Conservation (phyloP, 2,888 invertebrate species). For the Xestobium rufovillosum region DNA sequence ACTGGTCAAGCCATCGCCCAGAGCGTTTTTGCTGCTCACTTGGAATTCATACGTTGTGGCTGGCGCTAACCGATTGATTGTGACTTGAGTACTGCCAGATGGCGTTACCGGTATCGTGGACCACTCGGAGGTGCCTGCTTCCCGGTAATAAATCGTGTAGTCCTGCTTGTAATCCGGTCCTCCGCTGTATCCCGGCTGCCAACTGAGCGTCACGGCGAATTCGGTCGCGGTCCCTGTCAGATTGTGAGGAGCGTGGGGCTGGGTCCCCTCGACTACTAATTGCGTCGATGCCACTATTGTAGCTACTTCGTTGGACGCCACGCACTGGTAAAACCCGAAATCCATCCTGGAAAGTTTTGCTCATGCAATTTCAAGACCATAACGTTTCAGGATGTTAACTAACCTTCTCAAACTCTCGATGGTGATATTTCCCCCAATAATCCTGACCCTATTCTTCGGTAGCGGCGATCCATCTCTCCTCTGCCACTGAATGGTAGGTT, state of each 20-base stretch:
- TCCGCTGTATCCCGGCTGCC: slow-evolving; percentile 94
- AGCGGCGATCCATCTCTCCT: slow-evolving; percentile 75
- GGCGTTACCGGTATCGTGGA: slow-evolving; percentile 89
- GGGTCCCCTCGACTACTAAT: slow-evolving; percentile 86
- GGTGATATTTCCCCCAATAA: slow-evolving; percentile 83
- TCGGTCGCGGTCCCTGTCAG: slow-evolving; percentile 85
- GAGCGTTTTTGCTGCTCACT: slow-evolving; percentile 88
- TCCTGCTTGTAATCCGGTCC: slow-evolving; percentile 93
- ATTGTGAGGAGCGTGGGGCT: slow-evolving; percentile 96
- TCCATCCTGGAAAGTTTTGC: too few relatives aligned
- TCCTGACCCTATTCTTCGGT: slow-evolving; percentile 71
- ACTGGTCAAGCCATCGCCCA: slow-evolving; percentile 95
- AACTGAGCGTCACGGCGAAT: slow-evolving; percentile 77
- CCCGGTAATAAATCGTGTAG: slow-evolving; percentile 91
- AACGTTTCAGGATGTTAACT: too few relatives aligned
- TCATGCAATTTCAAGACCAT: too few relatives aligned
- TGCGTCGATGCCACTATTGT: slow-evolving; percentile 88
- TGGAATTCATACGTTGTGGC: slow-evolving; percentile 93
- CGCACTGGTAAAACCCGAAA: slow-evolving; percentile 94
- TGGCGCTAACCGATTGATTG: slow-evolving; percentile 83
- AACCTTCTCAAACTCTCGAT: slow-evolving; percentile 79
- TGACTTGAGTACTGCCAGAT: slow-evolving; percentile 81
- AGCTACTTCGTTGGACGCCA: slow-evolving; percentile 91
- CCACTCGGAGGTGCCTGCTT: slow-evolving; percentile 84
- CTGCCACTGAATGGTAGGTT: slow-evolving; percentile 86